Base-by-base conservation (phyloP, 2,797 vertebrate species). In the Myotis daubentonii region DNA sequence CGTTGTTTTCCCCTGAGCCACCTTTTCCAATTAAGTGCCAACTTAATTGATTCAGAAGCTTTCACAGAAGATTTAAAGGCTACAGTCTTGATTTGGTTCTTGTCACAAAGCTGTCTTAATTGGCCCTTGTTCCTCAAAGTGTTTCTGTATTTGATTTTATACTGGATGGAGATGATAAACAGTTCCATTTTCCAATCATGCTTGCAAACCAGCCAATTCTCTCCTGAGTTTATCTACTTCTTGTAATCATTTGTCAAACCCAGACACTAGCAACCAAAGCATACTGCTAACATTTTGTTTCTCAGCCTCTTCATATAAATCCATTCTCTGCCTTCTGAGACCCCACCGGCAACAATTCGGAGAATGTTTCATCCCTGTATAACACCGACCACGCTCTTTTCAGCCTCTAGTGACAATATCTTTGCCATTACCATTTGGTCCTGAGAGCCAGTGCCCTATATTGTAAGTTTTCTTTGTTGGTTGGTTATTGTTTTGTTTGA, bases 191-290 rank as follows among this genome's bases (percentile, higher is more conserved):
- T 53, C 74, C 22, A 80, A 13, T 80, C 38, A 89, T 68, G 57
- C 41, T 75, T 89, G 25, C 49, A 66, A 89, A 33, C 17, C 90
- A 74, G 80, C 66, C n/a, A 93, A 20, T 89, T 93, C 16, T 68
- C 89, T 89, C 44, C 66, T 72, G 47, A 72, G 38, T 57, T 47
- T 79, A 28, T 74, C 49, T 74, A 15, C 36, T 79, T 66, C 57
- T 65, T 79, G 7, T 51, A 89, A 89, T 85, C 78, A 33, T 25
- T 85, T 89, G 44, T 51, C 60, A 82, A 20, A 44, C 60, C n/a
- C 38, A n/a, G 51, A 76, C 66, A 68, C 33, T 28, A 76, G 30
- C 60, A 44, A 70, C 28, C 28, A 86, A 36, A 6, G 20, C 49
- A 75, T 51, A 70, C 75, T 44, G 17, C 13, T 62, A 70, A 57